Evolutionary conservation across 2,797 vertebrate genomes (phyloP).

Genomic region (Meda fulgida): DNA sequence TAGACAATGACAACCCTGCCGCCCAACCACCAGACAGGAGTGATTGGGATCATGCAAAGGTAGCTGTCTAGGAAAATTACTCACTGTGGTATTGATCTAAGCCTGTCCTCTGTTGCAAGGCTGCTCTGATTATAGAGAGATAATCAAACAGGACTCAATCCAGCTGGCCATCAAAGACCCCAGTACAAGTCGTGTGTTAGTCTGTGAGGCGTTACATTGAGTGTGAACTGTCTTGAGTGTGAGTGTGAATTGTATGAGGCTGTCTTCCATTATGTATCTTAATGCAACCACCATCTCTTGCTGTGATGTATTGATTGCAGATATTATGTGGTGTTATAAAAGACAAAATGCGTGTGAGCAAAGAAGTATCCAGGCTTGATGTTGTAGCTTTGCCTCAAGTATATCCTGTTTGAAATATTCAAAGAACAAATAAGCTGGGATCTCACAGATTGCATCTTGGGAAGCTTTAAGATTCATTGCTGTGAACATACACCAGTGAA

Average conservation of each 20-base stretch:
- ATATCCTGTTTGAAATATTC: background rate
- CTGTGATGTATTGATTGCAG: background rate
- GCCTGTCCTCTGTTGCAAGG: constrained; percentile 1
- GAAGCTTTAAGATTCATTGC: background rate
- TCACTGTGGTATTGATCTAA: constrained; percentile 52
- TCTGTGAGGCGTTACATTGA: background rate
- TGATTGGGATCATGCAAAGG: constrained; percentile 23
- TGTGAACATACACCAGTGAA: constrained; percentile 16
- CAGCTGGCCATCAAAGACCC: constrained; percentile 12
- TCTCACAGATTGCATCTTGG: background rate
- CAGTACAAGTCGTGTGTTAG: constrained; percentile 1
- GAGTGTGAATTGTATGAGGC: background rate
- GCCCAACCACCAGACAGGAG: background rate
- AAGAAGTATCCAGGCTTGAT: background rate
- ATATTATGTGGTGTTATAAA: background rate
- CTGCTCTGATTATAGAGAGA: constrained; percentile 26
- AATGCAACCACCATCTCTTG: background rate
- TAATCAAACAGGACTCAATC: constrained; percentile 36
- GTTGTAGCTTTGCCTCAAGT: background rate
- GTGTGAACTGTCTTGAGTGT: background rate
- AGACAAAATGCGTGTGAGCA: background rate
- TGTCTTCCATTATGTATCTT: background rate
- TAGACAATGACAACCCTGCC: background rate
- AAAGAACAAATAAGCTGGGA: background rate
- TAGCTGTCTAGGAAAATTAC: constrained; percentile 34